Base-by-base conservation (phyloP, 2,113 vertebrate species). In the Petroica traversi region DNA sequence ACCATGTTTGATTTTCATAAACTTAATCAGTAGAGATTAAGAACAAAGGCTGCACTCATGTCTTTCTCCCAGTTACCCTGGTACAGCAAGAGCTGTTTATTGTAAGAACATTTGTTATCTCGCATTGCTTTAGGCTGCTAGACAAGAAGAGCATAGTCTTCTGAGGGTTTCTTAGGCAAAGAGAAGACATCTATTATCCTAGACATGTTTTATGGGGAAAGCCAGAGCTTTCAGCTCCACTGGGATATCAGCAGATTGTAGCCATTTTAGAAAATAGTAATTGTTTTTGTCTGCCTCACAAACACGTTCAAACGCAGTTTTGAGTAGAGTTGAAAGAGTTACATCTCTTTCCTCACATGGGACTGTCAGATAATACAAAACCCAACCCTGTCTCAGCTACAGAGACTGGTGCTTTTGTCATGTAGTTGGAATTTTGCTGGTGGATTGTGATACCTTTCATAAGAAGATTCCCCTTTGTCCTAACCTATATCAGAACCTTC, bases 1-100 rank as follows among this genome's bases (percentile, higher is more conserved):
- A 19, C 36, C 63, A 25, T 71, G 31, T 87, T 78, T 89, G 51
- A 75, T 96, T 95, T 97, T 75, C 93, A 67, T 94, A 55, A 55
- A 12, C 33, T 18, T 81, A 71, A 74, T 84, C 59, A 67, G 73
- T 20, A 64, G 52, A 87, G 24, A 51, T 82, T n/a, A 89, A 89
- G 89, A 94, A 87, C 61, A 71, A 93, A 83, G 76, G 19, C 31
- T 49, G 19, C 41, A 43, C 55, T 71, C 5, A 4, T 74, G 45
- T 87, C 59, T 74, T 52, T 88, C 63, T 64, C 64, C 80, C 64
- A 46, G 75, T 88, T 85, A 48, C 34, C 16, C 51, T 71, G 48
- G 69, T 67, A 45, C 40, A 54, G 26, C 67, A 62, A 54, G 72
- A 88, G 38, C 45, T 29, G 19, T 34, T 66, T 59, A 66, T 49